Conservation (phyloP, 2,113 vertebrate genomes). For the Nothobranchius kuhntae region DNA sequence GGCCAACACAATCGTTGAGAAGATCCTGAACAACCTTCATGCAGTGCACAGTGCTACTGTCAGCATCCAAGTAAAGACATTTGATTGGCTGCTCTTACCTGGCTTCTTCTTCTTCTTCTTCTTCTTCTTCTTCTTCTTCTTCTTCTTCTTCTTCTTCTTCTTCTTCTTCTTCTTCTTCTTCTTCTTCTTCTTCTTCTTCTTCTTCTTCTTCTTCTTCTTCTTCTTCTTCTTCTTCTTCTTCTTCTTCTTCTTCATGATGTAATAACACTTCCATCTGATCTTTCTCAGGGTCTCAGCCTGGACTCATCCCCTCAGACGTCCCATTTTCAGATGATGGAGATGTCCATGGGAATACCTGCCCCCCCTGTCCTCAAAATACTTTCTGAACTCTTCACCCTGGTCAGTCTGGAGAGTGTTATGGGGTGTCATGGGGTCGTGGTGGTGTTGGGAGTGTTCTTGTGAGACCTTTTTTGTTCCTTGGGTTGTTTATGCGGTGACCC, state of each 20-base stretch:
- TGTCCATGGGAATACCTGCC: constrained; percentile 47
- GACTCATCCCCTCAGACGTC: constrained; percentile 22
- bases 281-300: constrained; percentile 55
- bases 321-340: constrained; percentile 56
- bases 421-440: neutral
- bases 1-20: constrained; percentile 78
- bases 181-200: no score
- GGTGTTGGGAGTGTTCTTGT: no score
- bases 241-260: neutral
- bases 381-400: constrained; percentile 33
- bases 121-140: no score
- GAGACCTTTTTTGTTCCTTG: neutral
- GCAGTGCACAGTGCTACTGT: constrained; percentile 47
- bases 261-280: no score
- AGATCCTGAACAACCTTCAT: constrained; percentile 69
- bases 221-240: no score
- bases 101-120: neutral
- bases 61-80: constrained; percentile 14
- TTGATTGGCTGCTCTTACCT: constrained; percentile 1
- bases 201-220: no score
- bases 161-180: no score
- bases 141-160: no score
- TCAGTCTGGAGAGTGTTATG: constrained; percentile 51
- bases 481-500: no score
- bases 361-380: constrained; percentile 58